phyloP scores from a whole-genome alignment of 2,113 vertebrate species.

The Rattus rattus region DNA sequence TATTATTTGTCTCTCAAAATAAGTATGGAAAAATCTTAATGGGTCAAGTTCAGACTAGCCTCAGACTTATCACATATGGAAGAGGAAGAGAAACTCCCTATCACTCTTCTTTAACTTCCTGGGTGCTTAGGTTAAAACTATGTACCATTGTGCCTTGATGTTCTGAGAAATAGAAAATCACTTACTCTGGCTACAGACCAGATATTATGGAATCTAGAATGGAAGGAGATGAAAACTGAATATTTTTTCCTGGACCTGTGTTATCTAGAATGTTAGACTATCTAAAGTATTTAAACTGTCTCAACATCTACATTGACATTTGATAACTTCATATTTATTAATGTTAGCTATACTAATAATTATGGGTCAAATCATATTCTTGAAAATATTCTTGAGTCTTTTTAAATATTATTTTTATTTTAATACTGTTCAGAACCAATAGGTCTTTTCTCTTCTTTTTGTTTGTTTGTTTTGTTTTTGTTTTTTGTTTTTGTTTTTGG shows the following conservation, averaged over 20 bases:
- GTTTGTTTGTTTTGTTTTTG: background rate
- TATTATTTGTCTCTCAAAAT: slow-evolving; percentile 14
- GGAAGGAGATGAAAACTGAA: background rate
- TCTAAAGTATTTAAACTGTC: no score
- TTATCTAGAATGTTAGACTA: background rate
- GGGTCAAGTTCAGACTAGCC: background rate
- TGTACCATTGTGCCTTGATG: background rate
- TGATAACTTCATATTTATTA: background rate
- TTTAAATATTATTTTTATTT: background rate
- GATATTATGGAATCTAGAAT: background rate
- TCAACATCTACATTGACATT: background rate
- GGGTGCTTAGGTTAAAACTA: background rate
- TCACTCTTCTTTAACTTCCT: background rate
- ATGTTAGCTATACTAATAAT: background rate
- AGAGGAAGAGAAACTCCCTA: background rate
- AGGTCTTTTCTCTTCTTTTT: background rate
- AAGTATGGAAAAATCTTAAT: background rate
- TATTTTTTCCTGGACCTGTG: background rate
- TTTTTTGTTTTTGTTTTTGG: background rate
- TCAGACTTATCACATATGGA: background rate
- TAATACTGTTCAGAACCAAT: background rate
- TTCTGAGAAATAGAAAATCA: background rate
- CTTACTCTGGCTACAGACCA: background rate
- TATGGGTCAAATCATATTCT: no score
- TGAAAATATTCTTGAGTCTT: background rate